Evolutionary conservation across 2,888 invertebrate species (phyloP).

Genomic region (Dicycla oo): DNA sequence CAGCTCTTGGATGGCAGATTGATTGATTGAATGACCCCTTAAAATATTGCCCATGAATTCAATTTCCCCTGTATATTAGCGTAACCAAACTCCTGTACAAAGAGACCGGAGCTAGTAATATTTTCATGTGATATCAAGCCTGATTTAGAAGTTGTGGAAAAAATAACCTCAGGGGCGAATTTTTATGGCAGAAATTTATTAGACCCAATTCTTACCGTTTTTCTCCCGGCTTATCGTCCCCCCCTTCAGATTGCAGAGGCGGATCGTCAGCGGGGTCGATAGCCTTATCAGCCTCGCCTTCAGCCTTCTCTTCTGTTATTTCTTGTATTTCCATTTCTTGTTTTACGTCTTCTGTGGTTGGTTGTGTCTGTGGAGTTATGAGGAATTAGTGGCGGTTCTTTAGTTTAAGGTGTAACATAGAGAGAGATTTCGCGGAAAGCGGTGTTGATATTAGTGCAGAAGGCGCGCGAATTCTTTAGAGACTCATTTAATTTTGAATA

Average conservation of each 20-base stretch:
- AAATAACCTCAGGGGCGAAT: too few species aligned
- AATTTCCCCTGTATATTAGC: too few species aligned
- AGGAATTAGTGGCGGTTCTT: not conserved
- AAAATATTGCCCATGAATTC: too few species aligned
- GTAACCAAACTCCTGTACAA: too few species aligned
- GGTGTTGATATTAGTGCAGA: not conserved
- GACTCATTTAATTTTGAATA: not conserved
- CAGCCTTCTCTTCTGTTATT: conserved; percentile 10
- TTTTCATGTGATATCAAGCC: too few species aligned
- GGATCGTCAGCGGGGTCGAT: conserved; percentile 81
- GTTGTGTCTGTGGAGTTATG: conserved; percentile 38
- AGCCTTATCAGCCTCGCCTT: conserved; percentile 48
- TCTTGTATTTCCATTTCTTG: conserved; percentile 22
- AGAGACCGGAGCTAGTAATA: too few species aligned
- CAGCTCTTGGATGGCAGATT: too few species aligned
- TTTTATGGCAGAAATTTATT: too few species aligned
- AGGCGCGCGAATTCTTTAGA: not conserved
- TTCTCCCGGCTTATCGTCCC: conserved; percentile 83
- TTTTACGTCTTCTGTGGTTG: conserved; percentile 11
- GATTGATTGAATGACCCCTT: too few species aligned
- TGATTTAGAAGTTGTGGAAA: too few species aligned
- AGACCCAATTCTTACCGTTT: conserved; percentile 80
- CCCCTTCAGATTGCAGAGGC: conserved; percentile 80
- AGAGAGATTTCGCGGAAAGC: conserved; percentile 23
- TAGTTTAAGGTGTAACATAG: not conserved